phyloP scores from a whole-genome alignment of 1,140 invertebrate genomes.

The Drosophila littoralis region DNA sequence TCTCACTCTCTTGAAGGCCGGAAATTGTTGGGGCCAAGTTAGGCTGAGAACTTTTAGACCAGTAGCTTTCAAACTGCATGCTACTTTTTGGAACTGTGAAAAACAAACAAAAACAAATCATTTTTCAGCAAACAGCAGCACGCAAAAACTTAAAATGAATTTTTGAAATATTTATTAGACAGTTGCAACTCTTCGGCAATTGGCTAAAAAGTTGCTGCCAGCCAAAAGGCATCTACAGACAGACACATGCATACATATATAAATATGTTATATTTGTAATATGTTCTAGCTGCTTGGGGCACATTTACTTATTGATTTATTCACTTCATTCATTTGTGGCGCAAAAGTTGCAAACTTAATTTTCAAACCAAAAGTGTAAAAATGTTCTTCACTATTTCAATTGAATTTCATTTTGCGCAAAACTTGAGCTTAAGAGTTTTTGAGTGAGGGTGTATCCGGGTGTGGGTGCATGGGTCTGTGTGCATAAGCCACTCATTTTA shows the following conservation, averaged over 20 bases:
- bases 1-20: neutral
- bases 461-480: slow-evolving; percentile 7
- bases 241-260: neutral
- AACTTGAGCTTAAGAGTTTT: slow-evolving; percentile 18
- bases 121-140: neutral
- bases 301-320: slow-evolving; percentile 31
- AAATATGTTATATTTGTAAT: slow-evolving; percentile 4
- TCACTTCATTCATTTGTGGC: slow-evolving; percentile 67
- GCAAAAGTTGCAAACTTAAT: slow-evolving; percentile 69
- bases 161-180: slow-evolving; percentile 42
- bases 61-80: slow-evolving; percentile 18
- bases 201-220: slow-evolving; percentile 25
- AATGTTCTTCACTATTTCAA: slow-evolving; percentile 26
- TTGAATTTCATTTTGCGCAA: slow-evolving; percentile 37
- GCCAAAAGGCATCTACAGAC: neutral
- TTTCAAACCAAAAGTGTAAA: slow-evolving; percentile 30
- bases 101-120: slow-evolving; percentile 18
- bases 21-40: slow-evolving; percentile 31
- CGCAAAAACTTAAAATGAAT: slow-evolving; percentile 33
- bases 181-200: slow-evolving; percentile 30
- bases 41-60: slow-evolving; percentile 24
- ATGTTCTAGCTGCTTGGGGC: slow-evolving; percentile 15
- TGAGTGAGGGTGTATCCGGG: neutral
- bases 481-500: slow-evolving; percentile 61
- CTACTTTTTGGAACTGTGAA: slow-evolving; percentile 2